A percentile compares a stretch with the other conserved stretches of the same genome.
Conservation (phyloP, 2,113 vertebrate genomes). For the Ceratotherium simum region DNA sequence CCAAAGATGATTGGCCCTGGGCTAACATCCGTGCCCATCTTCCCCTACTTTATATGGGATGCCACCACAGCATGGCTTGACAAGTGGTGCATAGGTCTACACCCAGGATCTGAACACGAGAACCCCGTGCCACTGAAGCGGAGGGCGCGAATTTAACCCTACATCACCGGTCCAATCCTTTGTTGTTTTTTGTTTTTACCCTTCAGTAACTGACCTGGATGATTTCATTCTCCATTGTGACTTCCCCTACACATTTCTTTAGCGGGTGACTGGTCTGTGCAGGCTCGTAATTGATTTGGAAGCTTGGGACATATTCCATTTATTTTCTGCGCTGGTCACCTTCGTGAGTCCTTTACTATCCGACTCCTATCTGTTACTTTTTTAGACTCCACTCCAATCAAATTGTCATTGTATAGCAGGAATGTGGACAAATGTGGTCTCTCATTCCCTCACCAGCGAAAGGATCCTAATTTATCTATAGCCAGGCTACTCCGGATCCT, state of each 20-base stretch:
- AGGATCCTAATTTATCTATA: background rate
- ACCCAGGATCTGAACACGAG: too few species aligned
- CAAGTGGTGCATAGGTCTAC: too few species aligned
- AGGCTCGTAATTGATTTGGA: background rate
- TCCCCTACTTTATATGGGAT: too few species aligned
- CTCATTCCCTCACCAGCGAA: background rate
- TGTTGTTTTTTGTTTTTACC: background rate
- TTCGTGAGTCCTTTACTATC: background rate
- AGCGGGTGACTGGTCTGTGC: background rate
- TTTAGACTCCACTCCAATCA: background rate
- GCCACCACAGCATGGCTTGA: too few species aligned
- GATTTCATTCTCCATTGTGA: background rate
- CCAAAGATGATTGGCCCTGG: too few species aligned
- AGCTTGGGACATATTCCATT: background rate
- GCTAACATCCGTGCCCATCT: too few species aligned
- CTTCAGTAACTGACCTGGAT: background rate
- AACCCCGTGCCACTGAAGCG: too few species aligned
- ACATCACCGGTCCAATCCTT: too few species aligned
- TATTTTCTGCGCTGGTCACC: background rate
- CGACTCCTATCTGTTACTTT: background rate
- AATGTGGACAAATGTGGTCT: too few species aligned
- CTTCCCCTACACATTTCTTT: background rate
- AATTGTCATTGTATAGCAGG: background rate
- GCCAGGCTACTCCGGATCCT: background rate
- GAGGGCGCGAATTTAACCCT: too few species aligned